A percentile compares a stretch with the other conserved stretches of the same genome.
Evolutionary conservation across 2,888 invertebrate species (phyloP).

Genomic region (Tipula vernalis): DNA sequence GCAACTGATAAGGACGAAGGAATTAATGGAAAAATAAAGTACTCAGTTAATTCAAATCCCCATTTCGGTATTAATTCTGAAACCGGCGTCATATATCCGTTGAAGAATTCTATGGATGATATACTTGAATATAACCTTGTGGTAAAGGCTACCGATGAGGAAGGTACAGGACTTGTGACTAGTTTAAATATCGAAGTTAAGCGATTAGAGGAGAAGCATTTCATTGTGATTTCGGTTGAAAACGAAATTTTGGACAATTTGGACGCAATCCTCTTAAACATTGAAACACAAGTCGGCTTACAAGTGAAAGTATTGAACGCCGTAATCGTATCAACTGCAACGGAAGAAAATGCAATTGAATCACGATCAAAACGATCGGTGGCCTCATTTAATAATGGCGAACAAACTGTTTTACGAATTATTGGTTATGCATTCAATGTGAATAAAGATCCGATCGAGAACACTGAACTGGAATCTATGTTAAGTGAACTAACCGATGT

Average conservation of each 20-base stretch:
- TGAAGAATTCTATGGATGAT: slow-evolving; percentile 15
- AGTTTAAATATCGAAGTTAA: background rate
- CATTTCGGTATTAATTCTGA: slow-evolving; percentile 22
- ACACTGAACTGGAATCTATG: background rate
- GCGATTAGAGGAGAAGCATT: background rate
- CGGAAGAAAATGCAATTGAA: background rate
- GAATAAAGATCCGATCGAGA: background rate
- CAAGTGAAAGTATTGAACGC: background rate
- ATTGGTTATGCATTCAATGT: background rate
- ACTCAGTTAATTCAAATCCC: slow-evolving; percentile 18
- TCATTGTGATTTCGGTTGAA: background rate
- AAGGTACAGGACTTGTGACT: slow-evolving; percentile 20
- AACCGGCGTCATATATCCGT: slow-evolving; percentile 22
- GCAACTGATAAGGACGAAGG: slow-evolving; percentile 22
- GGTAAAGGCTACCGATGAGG: slow-evolving; percentile 22
- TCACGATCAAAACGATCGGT: background rate
- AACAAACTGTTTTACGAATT: background rate
- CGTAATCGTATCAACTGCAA: background rate
- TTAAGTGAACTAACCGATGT: background rate
- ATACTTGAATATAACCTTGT: slow-evolving; percentile 17
- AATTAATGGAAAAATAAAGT: slow-evolving; percentile 22
- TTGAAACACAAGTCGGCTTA: background rate
- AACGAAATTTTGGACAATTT: background rate
- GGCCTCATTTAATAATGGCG: background rate
- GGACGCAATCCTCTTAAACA: background rate